Percentiles rank a stretch among this genome's conserved stretches.
These are phyloP conservation scores for Sebastiscus tertius DNA, from an alignment of 2,797 vertebrate species.

Conservation along the genomic window DNA sequence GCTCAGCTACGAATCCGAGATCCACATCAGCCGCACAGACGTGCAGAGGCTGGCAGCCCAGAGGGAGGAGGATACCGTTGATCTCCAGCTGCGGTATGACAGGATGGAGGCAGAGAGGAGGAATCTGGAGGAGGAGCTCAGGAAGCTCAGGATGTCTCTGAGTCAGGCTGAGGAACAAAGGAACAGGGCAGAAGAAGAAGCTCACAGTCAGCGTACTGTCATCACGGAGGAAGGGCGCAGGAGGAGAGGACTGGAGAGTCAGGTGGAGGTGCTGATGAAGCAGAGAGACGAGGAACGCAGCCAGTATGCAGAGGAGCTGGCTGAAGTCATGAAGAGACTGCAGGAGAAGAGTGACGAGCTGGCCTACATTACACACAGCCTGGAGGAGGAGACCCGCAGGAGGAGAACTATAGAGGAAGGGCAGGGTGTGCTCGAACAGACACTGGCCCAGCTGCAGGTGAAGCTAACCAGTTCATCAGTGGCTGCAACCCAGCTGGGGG, in stretches of 20 bases:
- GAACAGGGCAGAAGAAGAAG: slow-evolving; percentile 82
- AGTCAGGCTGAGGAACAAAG: slow-evolving; percentile 84
- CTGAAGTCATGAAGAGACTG: slow-evolving; percentile 85
- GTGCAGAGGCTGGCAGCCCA: slow-evolving; percentile 89
- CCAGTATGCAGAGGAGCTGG: slow-evolving; percentile 85
- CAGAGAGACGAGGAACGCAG: slow-evolving; percentile 85
- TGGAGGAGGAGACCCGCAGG: slow-evolving; percentile 89
- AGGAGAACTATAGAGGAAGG: slow-evolving; percentile 88
- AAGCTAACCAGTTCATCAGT: slow-evolving; percentile 82
- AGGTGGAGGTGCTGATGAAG: slow-evolving; percentile 83
- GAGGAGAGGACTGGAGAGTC: slow-evolving; percentile 89
- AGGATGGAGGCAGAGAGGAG: slow-evolving; percentile 86
- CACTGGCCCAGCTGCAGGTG: slow-evolving; percentile 86
- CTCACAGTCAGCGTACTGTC: slow-evolving; percentile 82
- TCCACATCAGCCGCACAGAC: slow-evolving; percentile 89
- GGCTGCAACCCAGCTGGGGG: slow-evolving; percentile 82
- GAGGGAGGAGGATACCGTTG: slow-evolving; percentile 87
- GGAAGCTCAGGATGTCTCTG: slow-evolving; percentile 82
- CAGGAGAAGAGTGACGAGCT: slow-evolving; percentile 90
- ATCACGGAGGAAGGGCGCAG: slow-evolving; percentile 85
- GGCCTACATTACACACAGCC: slow-evolving; percentile 84
- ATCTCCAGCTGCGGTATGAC: slow-evolving; percentile 85
- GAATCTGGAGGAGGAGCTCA: slow-evolving; percentile 89
- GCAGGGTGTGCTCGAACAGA: slow-evolving; percentile 85
- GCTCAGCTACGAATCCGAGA: slow-evolving; percentile 94